Conservation (phyloP, 2,888 invertebrate species). For the Cosmia trapezina region DNA sequence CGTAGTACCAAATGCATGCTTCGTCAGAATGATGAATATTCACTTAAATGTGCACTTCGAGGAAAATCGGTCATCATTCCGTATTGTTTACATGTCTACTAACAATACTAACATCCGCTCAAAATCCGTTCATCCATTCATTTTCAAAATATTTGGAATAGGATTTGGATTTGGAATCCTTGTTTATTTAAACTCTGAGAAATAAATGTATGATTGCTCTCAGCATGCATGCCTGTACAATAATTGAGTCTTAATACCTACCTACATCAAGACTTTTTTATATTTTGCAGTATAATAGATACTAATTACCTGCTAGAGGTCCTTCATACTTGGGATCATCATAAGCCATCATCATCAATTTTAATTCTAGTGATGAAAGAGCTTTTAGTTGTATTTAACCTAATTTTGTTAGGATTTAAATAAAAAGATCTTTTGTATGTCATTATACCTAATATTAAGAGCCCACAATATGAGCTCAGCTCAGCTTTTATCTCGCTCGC, state of each 20-base stretch:
- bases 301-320: background rate
- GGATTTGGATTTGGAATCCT: slow-evolving; percentile 29
- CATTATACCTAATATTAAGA: background rate
- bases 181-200: slow-evolving; percentile 36
- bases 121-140: slow-evolving; percentile 40
- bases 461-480: too few relatives aligned
- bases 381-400: background rate
- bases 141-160: slow-evolving; percentile 52
- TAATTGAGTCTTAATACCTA: background rate
- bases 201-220: slow-evolving; percentile 32
- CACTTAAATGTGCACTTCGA: slow-evolving; percentile 45
- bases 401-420: background rate
- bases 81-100: slow-evolving; percentile 52
- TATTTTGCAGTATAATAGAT: background rate
- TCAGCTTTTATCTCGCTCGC: too few relatives aligned
- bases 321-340: background rate
- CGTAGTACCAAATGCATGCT: slow-evolving; percentile 31
- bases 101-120: slow-evolving; percentile 53
- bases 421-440: background rate
- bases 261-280: background rate
- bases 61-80: slow-evolving; percentile 56
- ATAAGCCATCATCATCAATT: background rate
- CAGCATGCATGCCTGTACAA: background rate
- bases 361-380: background rate
- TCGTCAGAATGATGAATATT: slow-evolving; percentile 54